A percentile compares a stretch with the other conserved stretches of the same genome.
phyloP scores from a whole-genome alignment of 2,797 vertebrate genomes.

The Alca torda region DNA sequence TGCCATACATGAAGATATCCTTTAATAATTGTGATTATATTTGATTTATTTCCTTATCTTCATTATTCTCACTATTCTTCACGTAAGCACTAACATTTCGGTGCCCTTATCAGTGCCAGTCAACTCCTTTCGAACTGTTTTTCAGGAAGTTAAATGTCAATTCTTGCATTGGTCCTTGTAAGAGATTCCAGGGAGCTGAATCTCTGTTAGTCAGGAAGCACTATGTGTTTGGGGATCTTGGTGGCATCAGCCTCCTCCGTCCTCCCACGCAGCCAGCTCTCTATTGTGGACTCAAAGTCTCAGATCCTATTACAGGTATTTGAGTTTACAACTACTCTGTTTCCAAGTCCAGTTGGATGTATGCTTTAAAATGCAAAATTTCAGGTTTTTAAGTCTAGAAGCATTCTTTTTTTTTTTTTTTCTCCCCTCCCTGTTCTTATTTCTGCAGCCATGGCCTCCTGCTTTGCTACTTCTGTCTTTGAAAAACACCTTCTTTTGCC shows the following conservation, averaged over 20 bases:
- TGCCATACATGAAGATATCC: not conserved
- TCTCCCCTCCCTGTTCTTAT: not conserved
- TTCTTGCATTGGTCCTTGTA: not conserved
- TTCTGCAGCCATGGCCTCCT: not conserved
- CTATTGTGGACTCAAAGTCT: not conserved
- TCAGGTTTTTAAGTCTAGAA: not conserved
- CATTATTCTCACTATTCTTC: not conserved
- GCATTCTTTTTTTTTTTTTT: not conserved
- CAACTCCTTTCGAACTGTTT: not conserved
- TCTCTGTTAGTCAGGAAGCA: not conserved
- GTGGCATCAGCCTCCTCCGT: not conserved
- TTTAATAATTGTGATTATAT: not conserved
- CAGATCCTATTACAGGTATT: not conserved
- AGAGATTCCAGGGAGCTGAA: not conserved
- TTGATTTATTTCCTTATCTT: not conserved
- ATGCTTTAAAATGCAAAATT: not conserved
- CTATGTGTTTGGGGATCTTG: not conserved
- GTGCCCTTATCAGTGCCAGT: not conserved
- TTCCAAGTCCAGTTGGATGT: not conserved
- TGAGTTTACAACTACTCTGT: not conserved
- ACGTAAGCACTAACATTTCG: not conserved
- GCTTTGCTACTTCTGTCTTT: not conserved
- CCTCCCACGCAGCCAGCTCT: not conserved
- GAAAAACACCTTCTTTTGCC: not conserved
- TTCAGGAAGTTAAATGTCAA: not conserved